A percentile compares a stretch with the other conserved stretches of the same genome.
Conservation (phyloP, 2,888 invertebrate species). For the Leptopilina myrica region DNA sequence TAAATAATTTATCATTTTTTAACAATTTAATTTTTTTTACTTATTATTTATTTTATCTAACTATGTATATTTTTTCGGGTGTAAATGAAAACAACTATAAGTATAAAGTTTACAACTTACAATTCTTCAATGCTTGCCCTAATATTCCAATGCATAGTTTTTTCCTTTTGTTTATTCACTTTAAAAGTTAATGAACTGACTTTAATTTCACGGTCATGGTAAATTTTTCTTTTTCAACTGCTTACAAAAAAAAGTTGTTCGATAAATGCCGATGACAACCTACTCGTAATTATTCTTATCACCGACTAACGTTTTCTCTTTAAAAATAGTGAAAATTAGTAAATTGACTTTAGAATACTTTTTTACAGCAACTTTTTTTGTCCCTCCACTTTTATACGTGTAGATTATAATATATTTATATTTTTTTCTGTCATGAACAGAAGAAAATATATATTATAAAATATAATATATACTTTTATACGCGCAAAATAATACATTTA, state of each 20-base stretch:
- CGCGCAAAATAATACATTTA: no score
- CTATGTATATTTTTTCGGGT: neutral
- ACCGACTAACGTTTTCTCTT: neutral
- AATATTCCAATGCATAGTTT: conserved; percentile 1
- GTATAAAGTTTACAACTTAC: neutral
- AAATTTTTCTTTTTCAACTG: neutral
- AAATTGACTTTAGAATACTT: neutral
- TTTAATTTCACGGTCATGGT: conserved; percentile 7
- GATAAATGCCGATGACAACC: conserved; percentile 1
- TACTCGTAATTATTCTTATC: conserved; percentile 10
- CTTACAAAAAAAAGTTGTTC: neutral
- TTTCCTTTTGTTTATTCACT: neutral
- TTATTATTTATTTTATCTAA: no score
- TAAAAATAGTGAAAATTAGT: neutral
- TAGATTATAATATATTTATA: no score
- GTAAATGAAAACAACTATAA: neutral
- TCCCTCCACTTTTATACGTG: neutral
- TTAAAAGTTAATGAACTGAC: conserved; percentile 9
- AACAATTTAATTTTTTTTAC: no score
- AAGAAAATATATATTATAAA: no score
- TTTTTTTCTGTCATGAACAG: no score
- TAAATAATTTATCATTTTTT: no score
- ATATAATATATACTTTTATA: no score
- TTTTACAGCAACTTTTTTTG: neutral
- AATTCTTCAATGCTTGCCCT: neutral